Base-by-base conservation (phyloP, 2,113 vertebrate species). In the Varanus komodoensis region DNA sequence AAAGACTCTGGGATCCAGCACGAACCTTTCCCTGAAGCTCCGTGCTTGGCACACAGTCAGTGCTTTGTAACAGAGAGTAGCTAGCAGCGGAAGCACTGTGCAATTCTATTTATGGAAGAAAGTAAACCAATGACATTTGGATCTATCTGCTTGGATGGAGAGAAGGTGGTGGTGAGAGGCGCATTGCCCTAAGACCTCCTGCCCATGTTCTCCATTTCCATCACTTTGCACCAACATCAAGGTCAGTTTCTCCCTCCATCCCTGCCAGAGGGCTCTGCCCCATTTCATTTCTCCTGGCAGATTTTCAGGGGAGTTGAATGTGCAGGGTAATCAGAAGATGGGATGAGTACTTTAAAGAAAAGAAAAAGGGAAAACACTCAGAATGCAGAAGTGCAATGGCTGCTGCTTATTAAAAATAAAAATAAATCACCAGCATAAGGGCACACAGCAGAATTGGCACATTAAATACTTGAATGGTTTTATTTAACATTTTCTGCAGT, bases 81-180 rank as follows among this genome's bases (percentile, higher is more conserved):
- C 38, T 8, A 34, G 27, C 4, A 19, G 73, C 50, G 54, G 25
- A 71, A 44, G 48, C n/a, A 12, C 64, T 38, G 4, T 67, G 32
- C 14, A 9, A 23, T 78, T 50, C 82, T 89, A 89, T 78, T 84
- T 84, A 84, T 78, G 64, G 88, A 89, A 68, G 82, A 17, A 57
- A 69, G 34, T 50, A 25, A 84, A 78, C 44, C 48, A 34, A 77
- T 89, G 88, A 79, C 88, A 85, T 84, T 89, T 89, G 74, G 57
- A 34, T 67, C 61, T 79, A 32, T 85, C 74, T 79, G 64, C 75
- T 80, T 90, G 38, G 52, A 29, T 69, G 48, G 85, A 29, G 44
- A 57, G 80, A 54, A 17, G 74, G 74, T 85, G 64, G 50, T 25
- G 48, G 80, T 64, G 14, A 64, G 89, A 12, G 11, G 64, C n/a